Evolutionary conservation across 2,888 invertebrate genomes (phyloP).

Genomic region (Erebia aethiops): DNA sequence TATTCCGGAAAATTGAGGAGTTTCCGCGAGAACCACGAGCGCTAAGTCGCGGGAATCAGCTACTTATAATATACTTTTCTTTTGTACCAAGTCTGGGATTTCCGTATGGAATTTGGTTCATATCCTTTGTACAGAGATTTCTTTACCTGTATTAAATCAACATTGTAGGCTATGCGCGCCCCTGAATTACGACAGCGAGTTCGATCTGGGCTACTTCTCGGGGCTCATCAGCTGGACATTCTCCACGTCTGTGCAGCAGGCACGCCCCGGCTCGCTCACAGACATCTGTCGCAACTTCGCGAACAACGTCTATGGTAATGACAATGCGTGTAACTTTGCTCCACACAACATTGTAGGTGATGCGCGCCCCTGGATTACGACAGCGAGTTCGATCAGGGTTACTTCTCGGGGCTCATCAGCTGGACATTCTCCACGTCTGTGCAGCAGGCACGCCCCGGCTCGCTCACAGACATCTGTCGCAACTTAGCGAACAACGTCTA

Average conservation of each 20-base stretch:
- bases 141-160: background rate
- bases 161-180: conserved; percentile 49
- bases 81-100: too few species aligned
- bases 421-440: too few species aligned
- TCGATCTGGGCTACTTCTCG: conserved; percentile 67
- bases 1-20: too few species aligned
- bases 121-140: too few species aligned
- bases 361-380: conserved; percentile 53
- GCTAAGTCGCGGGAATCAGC: too few species aligned
- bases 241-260: conserved; percentile 62
- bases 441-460: too few species aligned
- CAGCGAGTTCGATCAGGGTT: conserved; percentile 60
- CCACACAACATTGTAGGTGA: background rate
- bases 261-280: conserved; percentile 60
- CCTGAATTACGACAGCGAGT: conserved; percentile 59
- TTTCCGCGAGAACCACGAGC: too few species aligned
- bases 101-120: too few species aligned
- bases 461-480: too few species aligned
- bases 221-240: conserved; percentile 72
- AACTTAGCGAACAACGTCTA: too few species aligned
- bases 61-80: too few species aligned
- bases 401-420: conserved; percentile 64
- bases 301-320: conserved; percentile 56
- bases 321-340: too few species aligned
- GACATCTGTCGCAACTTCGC: conserved; percentile 61